Conservation (phyloP, 1,140 invertebrate species). For the Meloidogyne floridensis region DNA sequence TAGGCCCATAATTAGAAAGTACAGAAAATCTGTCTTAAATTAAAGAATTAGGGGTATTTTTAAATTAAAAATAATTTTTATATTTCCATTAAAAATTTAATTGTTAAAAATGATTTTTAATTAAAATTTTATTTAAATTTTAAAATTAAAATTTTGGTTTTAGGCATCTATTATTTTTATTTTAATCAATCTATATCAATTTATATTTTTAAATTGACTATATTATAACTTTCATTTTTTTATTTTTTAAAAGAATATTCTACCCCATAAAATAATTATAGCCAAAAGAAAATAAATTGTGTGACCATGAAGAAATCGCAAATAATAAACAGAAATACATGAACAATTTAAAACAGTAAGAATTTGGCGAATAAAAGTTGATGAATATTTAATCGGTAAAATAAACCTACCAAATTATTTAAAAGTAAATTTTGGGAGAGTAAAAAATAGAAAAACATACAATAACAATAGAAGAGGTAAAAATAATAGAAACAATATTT, state of each 20-base stretch:
- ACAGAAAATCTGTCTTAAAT: not conserved
- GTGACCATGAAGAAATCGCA: not conserved
- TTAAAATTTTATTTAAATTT: too few species aligned
- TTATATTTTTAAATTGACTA: too few species aligned
- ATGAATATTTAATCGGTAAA: not conserved
- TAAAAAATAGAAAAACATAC: not conserved
- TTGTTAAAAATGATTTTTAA: not conserved
- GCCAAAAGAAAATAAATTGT: not conserved
- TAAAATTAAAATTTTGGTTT: too few species aligned
- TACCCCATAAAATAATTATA: slow-evolving; percentile 1
- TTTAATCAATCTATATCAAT: too few species aligned
- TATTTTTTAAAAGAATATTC: too few species aligned
- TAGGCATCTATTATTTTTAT: too few species aligned
- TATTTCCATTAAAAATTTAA: too few species aligned
- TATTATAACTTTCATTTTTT: too few species aligned
- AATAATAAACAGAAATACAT: slow-evolving; percentile 5
- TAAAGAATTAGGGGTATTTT: too few species aligned
- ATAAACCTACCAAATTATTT: not conserved
- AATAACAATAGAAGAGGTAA: not conserved
- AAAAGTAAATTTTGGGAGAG: not conserved
- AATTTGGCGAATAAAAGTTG: not conserved
- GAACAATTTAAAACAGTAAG: not conserved
- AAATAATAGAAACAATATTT: not conserved
- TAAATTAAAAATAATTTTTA: too few species aligned
- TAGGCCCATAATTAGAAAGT: not conserved